Conservation (phyloP, 2,888 invertebrate genomes). For the Trachelus iudaicus region DNA sequence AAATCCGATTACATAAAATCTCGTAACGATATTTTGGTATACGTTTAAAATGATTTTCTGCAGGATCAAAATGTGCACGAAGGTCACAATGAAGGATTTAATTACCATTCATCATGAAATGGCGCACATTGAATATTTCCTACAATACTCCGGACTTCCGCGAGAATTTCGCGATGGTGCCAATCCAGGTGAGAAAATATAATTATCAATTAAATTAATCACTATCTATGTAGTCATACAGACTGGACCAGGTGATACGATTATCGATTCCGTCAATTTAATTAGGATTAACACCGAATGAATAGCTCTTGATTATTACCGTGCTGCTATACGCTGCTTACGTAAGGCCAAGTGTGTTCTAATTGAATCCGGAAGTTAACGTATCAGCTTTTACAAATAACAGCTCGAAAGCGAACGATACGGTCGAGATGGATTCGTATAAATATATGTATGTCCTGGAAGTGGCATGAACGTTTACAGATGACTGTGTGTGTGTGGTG, state of each 20-base stretch:
- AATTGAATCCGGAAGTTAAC: conserved; percentile 47
- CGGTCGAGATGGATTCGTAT: conserved; percentile 48
- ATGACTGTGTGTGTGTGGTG: conserved; percentile 6
- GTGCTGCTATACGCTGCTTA: conserved; percentile 21
- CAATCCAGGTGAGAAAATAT: conserved; percentile 79
- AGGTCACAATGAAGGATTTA: conserved; percentile 85
- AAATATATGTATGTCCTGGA: conserved; percentile 13
- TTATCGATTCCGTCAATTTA: not conserved
- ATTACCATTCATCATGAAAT: conserved; percentile 92
- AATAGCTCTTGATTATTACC: not conserved
- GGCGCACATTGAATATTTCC: conserved; percentile 91
- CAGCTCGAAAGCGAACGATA: conserved; percentile 53
- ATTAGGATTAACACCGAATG: not conserved
- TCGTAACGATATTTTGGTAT: not conserved
- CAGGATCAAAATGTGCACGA: conserved; percentile 90
- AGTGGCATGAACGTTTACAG: not conserved
- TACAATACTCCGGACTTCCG: conserved; percentile 84
- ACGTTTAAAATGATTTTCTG: conserved; percentile 43
- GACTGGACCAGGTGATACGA: no score
- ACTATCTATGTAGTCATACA: not conserved
- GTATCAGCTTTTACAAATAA: conserved; percentile 45
- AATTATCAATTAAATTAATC: not conserved
- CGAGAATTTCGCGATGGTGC: conserved; percentile 91
- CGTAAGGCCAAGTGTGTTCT: conserved; percentile 27
- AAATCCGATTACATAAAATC: not conserved